Percentiles rank a stretch among this genome's conserved stretches.
Conservation (phyloP, 2,888 invertebrate genomes). For the Luperina testacea region DNA sequence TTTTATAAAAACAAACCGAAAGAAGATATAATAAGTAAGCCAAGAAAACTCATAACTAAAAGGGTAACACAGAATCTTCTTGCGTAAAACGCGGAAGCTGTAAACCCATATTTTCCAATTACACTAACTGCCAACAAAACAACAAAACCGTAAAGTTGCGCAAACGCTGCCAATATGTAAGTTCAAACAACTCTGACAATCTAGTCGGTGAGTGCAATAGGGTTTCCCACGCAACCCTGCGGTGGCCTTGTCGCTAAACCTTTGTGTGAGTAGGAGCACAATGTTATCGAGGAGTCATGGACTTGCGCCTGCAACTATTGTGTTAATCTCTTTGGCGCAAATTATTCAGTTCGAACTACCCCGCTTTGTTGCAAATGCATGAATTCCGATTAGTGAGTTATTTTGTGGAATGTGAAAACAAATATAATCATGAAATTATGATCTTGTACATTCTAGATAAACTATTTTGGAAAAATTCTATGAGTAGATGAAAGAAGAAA, state of each 20-base stretch:
- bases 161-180: constrained; percentile 47
- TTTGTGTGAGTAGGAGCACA: constrained; percentile 75
- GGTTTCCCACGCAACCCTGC: constrained; percentile 78
- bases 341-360: constrained; percentile 45
- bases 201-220: constrained; percentile 66
- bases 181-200: constrained; percentile 63
- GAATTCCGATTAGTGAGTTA: not conserved
- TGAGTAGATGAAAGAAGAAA: not conserved
- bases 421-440: not conserved
- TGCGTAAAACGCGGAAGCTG: constrained; percentile 50
- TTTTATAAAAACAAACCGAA: not conserved
- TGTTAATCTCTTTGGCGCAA: constrained; percentile 62
- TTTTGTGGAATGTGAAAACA: not conserved
- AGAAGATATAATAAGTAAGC: not conserved
- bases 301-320: constrained; percentile 66
- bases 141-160: constrained; percentile 47
- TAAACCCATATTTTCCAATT: constrained; percentile 44
- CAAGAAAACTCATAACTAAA: not conserved
- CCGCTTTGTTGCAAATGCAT: constrained; percentile 15
- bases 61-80: not conserved
- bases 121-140: constrained; percentile 18
- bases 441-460: not conserved
- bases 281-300: constrained; percentile 73
- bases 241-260: constrained; percentile 83
- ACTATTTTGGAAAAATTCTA: not conserved